A percentile compares a stretch with the other conserved stretches of the same genome.
These are phyloP conservation scores for Erinaceus europaeus DNA, from an alignment of 2,113 vertebrate species.

Conservation along the genomic window DNA sequence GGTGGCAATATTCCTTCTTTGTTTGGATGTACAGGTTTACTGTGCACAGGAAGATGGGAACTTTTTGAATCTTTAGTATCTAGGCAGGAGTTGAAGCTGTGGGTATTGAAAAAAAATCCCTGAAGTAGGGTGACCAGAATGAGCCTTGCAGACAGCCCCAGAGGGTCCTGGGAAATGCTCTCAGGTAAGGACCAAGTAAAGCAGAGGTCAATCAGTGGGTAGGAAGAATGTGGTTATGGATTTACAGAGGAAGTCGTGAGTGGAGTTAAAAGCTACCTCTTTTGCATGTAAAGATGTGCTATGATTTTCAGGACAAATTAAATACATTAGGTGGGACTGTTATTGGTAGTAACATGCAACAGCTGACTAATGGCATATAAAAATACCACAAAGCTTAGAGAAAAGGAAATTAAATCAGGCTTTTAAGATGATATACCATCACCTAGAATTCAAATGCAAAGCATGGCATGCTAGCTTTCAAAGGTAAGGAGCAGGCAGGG, in stretches of 20 bases:
- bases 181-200: slow-evolving; percentile 42
- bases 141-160: slow-evolving; percentile 25
- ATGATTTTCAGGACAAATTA: slow-evolving; percentile 74
- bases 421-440: slow-evolving; percentile 69
- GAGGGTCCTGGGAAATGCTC: slow-evolving; percentile 6
- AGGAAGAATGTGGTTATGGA: slow-evolving; percentile 67
- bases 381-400: slow-evolving; percentile 73
- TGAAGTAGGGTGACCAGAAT: background rate
- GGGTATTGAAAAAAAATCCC: slow-evolving; percentile 23
- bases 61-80: background rate
- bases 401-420: slow-evolving; percentile 60
- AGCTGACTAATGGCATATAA: slow-evolving; percentile 71
- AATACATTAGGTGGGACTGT: slow-evolving; percentile 68
- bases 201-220: slow-evolving; percentile 58
- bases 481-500: no score
- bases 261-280: slow-evolving; percentile 66
- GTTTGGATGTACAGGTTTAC: background rate
- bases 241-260: slow-evolving; percentile 69
- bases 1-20: background rate
- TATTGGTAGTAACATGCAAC: slow-evolving; percentile 56
- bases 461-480: background rate
- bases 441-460: slow-evolving; percentile 45
- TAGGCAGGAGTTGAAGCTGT: background rate
- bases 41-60: background rate
- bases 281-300: slow-evolving; percentile 62